Base-by-base conservation (phyloP, 2,797 vertebrate species). In the Monodelphis domestica region DNA sequence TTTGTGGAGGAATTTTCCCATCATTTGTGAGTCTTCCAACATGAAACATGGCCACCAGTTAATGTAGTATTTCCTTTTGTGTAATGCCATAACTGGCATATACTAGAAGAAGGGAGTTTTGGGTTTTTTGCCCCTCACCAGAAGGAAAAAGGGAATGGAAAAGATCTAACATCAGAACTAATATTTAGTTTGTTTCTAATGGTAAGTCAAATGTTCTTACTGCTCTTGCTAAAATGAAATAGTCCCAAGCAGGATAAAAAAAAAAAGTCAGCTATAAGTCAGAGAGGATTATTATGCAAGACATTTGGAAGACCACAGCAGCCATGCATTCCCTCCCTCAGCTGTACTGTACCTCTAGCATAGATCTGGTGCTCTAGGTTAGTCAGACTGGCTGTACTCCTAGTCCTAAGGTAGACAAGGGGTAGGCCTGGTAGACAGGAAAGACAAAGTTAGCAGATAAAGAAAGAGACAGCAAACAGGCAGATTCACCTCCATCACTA, bases 351-450 rank as follows among this genome's bases (percentile, higher is more conserved):
- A 99, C 99, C 99, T 99, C 99, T 98, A 98, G 99, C 98, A 99
- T 98, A 99, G 98, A 99, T 99, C 97, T 99, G 99, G 98, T 99
- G 99, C 98, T 99, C 99, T 98, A 99, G 99, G 98, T 98, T 99
- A 99, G 99, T 99, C 99, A 99, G 98, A 99, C 99, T 99, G 99
- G 99, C 99, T 98, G 99, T 99, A 98, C 99, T 99, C 98, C 99
- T 99, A 99, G 99, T 99, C 99, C 99, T 99, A 99, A 99, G 99
- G 98, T 99, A 99, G 99, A 98, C 98, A 98, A 99, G 99, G 98
- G 99, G 99, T 96, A 99, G 99, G 99, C 99, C 99, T 99, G 99
- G 99, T 98, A 98, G 99, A 98, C 98, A 99, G 99, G 98, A 99
- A 97, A 99, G 98, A 99, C 96, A 98, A 97, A 98, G 98, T 99